Evolutionary conservation across 1,140 invertebrate genomes (phyloP).

Genomic region (Megalopta genalis): DNA sequence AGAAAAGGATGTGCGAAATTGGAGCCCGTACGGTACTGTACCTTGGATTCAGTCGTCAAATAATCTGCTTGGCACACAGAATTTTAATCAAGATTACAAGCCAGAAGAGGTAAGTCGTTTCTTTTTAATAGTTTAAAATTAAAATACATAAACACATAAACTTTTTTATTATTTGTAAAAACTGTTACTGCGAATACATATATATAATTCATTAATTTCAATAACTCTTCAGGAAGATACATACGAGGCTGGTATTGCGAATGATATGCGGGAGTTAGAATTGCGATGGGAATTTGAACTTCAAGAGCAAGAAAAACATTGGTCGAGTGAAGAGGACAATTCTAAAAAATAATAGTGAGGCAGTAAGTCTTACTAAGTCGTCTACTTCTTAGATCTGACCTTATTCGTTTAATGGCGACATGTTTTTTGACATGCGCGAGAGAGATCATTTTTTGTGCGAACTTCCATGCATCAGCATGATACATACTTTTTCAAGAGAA

Average conservation of each 20-base stretch:
- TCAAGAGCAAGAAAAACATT: slow-evolving; percentile 84
- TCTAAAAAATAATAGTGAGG: slow-evolving; percentile 74
- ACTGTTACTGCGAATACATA: neutral
- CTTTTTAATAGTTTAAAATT: neutral
- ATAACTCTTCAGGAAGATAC: slow-evolving; percentile 80
- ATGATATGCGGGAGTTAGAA: slow-evolving; percentile 85
- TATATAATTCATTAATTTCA: neutral
- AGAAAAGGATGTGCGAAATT: slow-evolving; percentile 83
- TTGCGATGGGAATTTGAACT: slow-evolving; percentile 84
- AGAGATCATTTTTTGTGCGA: slow-evolving; percentile 23
- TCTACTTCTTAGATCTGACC: slow-evolving; percentile 43
- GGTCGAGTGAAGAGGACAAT: slow-evolving; percentile 83
- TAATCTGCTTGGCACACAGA: slow-evolving; percentile 70
- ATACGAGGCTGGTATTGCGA: slow-evolving; percentile 85
- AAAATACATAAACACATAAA: neutral
- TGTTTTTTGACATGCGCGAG: slow-evolving; percentile 32
- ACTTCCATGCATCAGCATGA: slow-evolving; percentile 31
- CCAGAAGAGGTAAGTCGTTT: slow-evolving; percentile 66
- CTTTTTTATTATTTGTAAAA: neutral
- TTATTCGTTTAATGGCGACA: slow-evolving; percentile 24
- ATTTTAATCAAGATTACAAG: slow-evolving; percentile 72
- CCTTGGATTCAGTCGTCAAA: slow-evolving; percentile 74
- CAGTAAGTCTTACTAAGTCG: slow-evolving; percentile 36
- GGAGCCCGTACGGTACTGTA: slow-evolving; percentile 75
- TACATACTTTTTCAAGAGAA: slow-evolving; percentile 23